Percentiles rank a stretch among this genome's conserved stretches.
These are phyloP conservation scores for Nymphalis io DNA, from an alignment of 1,140 invertebrate genomes.

Conservation along the genomic window DNA sequence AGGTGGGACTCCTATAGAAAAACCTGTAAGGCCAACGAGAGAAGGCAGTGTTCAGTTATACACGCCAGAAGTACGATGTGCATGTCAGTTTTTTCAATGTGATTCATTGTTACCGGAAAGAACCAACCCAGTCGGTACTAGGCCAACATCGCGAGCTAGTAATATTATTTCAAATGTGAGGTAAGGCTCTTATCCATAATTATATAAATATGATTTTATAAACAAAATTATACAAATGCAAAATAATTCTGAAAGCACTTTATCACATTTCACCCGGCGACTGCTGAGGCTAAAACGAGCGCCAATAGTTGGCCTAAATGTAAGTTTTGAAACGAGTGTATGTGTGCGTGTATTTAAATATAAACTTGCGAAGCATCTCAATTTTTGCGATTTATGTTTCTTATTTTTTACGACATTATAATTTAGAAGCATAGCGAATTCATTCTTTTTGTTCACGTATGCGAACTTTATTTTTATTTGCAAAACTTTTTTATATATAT, in stretches of 20 bases:
- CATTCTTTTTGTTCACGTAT: conserved; percentile 19
- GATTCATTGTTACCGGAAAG: conserved; percentile 88
- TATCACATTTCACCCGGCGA: conserved; percentile 61
- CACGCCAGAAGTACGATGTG: conserved; percentile 89
- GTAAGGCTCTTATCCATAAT: conserved; percentile 60
- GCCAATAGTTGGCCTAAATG: conserved; percentile 73
- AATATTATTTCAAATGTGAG: conserved; percentile 72
- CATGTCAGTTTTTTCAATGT: conserved; percentile 90
- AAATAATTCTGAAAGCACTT: conserved; percentile 59
- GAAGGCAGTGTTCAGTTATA: conserved; percentile 84
- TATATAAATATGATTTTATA: conserved; percentile 53
- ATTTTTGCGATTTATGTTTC: conserved; percentile 53
- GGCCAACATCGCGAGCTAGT: conserved; percentile 79
- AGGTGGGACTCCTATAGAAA: conserved; percentile 82
- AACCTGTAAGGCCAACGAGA: conserved; percentile 81
- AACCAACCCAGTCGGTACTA: conserved; percentile 83
- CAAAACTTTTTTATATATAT: conserved; percentile 5
- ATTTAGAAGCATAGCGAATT: conserved; percentile 38
- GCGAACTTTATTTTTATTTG: conserved; percentile 19
- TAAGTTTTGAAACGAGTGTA: conserved; percentile 63
- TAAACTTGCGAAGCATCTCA: conserved; percentile 55
- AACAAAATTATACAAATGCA: conserved; percentile 54
- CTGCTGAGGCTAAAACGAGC: conserved; percentile 78
- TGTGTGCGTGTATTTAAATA: conserved; percentile 68
- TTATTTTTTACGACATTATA: conserved; percentile 29